Evolutionary conservation across 2,113 vertebrate genomes (phyloP).

Genomic region (Xiphias gladius): DNA sequence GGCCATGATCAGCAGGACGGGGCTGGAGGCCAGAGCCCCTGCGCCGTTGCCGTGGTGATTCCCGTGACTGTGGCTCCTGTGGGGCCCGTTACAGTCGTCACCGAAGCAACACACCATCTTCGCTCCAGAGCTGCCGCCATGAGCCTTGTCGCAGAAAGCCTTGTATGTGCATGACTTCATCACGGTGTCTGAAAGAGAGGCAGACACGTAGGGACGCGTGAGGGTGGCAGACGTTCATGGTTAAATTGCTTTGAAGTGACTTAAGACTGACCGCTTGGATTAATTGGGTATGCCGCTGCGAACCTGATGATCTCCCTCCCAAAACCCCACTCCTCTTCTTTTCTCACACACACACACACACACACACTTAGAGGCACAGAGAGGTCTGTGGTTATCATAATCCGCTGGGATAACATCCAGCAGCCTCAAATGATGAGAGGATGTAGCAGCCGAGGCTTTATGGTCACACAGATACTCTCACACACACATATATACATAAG

Average conservation of each 20-base stretch:
- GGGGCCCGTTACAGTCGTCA: conserved; percentile 88
- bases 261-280: neutral
- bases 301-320: conserved; percentile 28
- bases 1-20: conserved; percentile 69
- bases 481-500: neutral
- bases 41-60: conserved; percentile 43
- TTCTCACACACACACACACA: neutral
- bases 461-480: conserved; percentile 2
- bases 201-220: no score
- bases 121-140: conserved; percentile 74
- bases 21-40: conserved; percentile 42
- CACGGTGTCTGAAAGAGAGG: conserved; percentile 83
- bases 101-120: conserved; percentile 87
- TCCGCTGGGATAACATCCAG: conserved; percentile 39
- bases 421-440: conserved; percentile 56
- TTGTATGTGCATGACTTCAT: conserved; percentile 90
- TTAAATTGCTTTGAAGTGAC: neutral
- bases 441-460: conserved; percentile 1
- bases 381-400: conserved; percentile 41
- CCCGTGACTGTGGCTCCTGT: conserved; percentile 78
- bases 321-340: neutral
- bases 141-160: conserved; percentile 88
- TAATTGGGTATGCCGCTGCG: neutral
- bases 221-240: neutral
- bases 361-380: neutral